Base-by-base conservation (phyloP, 2,888 invertebrate species). In the Acleris literana region DNA sequence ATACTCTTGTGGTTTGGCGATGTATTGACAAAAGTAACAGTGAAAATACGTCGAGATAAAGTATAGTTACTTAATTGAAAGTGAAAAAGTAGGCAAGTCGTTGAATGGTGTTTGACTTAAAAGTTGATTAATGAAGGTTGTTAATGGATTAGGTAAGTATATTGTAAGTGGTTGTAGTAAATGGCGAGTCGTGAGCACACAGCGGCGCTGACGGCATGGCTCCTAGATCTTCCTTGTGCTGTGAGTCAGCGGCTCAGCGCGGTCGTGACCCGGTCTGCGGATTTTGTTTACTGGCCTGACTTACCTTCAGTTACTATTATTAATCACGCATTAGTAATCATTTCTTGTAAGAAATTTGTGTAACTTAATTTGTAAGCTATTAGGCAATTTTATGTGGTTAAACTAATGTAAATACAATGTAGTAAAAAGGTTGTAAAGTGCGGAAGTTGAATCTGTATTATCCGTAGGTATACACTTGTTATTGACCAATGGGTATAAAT, bases 141-240 rank as follows among this genome's bases (percentile, higher is more conserved):
- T 74, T 74, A 72, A 74, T 74, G 70, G 64, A 63, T 71, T 66
- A 39, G 13, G 39, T 39, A 39, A 39, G 39, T 39, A 73, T 73
- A 49, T 43, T 58, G 55, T 67, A 48, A 57, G 62, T 68, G 66
- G 25, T 65, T 70, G 70, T 76, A 72, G 72, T 75, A 81, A 81
- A 76, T 75, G 72, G 72, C 57, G 69, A 78, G 75, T 76, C 83
- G 83, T 84, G 83, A 83, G 77, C 72, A 68, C 72, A 72, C 74
- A 54, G 69, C 67, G 63, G 69, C 33, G 84, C 85, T 91, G 91
- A 91, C 90, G 91, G 82, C 90, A 91, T 86, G 76, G 76, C 80
- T 81, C 82, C 86, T 78, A 82, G 85, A 86, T 88, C 90, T 90
- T 91, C 91, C 90, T 90, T 79, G 80, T 86, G 81, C 57, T 71